Base-by-base conservation (phyloP, 2,888 invertebrate genomes). In the Phengaris alcon region DNA sequence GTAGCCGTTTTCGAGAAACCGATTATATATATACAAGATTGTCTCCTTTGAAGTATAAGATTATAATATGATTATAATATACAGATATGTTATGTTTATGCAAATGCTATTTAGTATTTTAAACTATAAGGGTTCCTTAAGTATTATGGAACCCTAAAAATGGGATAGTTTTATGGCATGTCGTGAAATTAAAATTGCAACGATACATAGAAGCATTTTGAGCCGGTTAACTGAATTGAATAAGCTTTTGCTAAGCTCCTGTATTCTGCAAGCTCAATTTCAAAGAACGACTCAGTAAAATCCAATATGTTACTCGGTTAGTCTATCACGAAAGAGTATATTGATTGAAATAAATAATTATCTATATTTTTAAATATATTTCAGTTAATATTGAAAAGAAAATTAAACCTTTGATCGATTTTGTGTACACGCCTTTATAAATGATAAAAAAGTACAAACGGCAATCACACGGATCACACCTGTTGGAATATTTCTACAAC, bases 401-500 rank as follows among this genome's bases (percentile, higher is more conserved):
- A 52, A 52, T 12, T 0, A 35, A 64, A 35, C 10, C 59, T 15
- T 59, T 15, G 10, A 4, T 10, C 12, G 48, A 46, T 48, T 51
- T 10, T 70, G 52, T 70, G 70, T 52, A 22, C 12, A 52, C 51
- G 5, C 51, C 70, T 70, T 70, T 70, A 70, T 6, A 12, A 70
- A 51, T 51, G 52, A 70, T 70, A 70, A n/a, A 52, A 70, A 51
- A 70, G 51, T 52, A 70, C 70, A 51, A 48, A 51, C 48, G 48
- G 51, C 52, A 2, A 22, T 10, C 22, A 22, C 70, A 70, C 52
- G 52, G 52, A 52, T 52, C 22, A 22, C 70, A 70, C 70, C 70
- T 70, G 70, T 70, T 70, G 51, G 7, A 70, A 70, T 70, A 70
- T 70, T 70, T 70, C 70, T 48, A 22, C 22, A 69, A 10, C 6